A percentile compares a stretch with the other conserved stretches of the same genome.
Evolutionary conservation across 2,113 vertebrate species (phyloP).

Genomic region (Eublepharis macularius): DNA sequence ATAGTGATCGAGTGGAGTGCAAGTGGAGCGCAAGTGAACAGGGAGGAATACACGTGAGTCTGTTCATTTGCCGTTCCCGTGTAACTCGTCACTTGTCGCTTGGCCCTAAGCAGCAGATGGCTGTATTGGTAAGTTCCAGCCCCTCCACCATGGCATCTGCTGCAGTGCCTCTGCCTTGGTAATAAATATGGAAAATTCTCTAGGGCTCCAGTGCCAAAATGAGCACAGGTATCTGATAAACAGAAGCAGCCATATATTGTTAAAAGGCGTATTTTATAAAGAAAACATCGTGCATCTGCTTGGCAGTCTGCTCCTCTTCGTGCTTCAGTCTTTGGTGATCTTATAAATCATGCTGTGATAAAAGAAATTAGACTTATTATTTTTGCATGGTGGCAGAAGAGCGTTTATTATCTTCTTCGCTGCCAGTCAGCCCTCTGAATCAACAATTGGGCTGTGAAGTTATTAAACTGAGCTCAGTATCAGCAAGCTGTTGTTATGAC

Average conservation of each 20-base stretch:
- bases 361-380: constrained; percentile 51
- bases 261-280: not conserved
- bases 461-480: constrained; percentile 33
- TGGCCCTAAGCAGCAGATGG: too few species aligned
- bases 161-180: not conserved
- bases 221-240: not conserved
- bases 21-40: too few species aligned
- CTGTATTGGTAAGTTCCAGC: too few species aligned
- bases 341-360: constrained; percentile 57
- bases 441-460: constrained; percentile 38
- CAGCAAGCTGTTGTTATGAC: not conserved
- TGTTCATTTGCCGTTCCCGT: too few species aligned
- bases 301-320: not conserved
- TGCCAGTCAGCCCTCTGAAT: constrained; percentile 40
- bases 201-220: not conserved
- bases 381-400: constrained; percentile 38
- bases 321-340: constrained; percentile 16
- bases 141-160: too few species aligned
- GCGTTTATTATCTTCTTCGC: constrained; percentile 32
- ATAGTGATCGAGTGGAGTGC: too few species aligned
- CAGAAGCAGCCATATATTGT: not conserved
- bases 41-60: too few species aligned
- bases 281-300: not conserved
- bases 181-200: not conserved
- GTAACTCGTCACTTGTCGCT: too few species aligned